phyloP scores from a whole-genome alignment of 2,888 invertebrate species.

The Nomada goodeniana region DNA sequence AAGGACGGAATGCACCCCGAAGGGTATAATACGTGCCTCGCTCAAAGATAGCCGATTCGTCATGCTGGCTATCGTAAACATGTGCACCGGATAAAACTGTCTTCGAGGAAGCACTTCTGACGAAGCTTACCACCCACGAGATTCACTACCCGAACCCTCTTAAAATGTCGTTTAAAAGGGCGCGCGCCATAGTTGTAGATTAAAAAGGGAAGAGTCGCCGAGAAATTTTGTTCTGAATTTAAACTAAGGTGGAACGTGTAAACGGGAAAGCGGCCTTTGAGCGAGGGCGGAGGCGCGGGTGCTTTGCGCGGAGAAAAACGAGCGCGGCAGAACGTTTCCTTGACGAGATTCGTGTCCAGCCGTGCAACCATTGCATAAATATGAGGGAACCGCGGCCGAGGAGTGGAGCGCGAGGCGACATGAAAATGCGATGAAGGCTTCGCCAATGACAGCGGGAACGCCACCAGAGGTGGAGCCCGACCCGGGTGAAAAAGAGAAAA shows the following conservation, averaged over 20 bases:
- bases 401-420: slow-evolving; percentile 67
- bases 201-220: not conserved
- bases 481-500: slow-evolving; percentile 9
- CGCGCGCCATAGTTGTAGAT: not conserved
- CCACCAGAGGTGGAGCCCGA: slow-evolving; percentile 18
- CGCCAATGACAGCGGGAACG: slow-evolving; percentile 65
- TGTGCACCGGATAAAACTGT: slow-evolving; percentile 30
- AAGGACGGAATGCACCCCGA: slow-evolving; percentile 1
- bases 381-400: slow-evolving; percentile 67
- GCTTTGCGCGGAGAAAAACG: slow-evolving; percentile 64
- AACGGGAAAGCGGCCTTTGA: slow-evolving; percentile 64
- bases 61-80: slow-evolving; percentile 37
- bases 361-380: slow-evolving; percentile 75
- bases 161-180: not conserved
- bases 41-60: slow-evolving; percentile 39
- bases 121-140: not conserved
- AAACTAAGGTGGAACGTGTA: slow-evolving; percentile 59
- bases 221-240: slow-evolving; percentile 57
- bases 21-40: slow-evolving; percentile 31
- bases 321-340: slow-evolving; percentile 67
- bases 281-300: slow-evolving; percentile 39
- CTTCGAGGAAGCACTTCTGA: slow-evolving; percentile 12
- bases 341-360: slow-evolving; percentile 72
- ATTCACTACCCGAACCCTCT: not conserved
- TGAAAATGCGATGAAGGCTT: slow-evolving; percentile 76